phyloP scores from a whole-genome alignment of 2,113 vertebrate species.

The Heterotilapia buettikoferi region DNA sequence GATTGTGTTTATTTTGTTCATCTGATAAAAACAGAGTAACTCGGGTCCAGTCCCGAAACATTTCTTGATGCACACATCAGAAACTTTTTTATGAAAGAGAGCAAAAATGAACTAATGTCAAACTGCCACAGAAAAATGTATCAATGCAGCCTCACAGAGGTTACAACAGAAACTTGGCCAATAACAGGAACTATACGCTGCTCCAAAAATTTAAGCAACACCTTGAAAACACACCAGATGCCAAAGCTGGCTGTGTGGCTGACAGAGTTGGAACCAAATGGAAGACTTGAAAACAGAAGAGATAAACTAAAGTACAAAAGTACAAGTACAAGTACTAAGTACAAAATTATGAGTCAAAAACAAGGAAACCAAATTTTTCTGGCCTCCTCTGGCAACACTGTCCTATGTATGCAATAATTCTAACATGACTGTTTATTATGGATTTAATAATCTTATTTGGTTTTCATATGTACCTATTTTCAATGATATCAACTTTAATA shows the following conservation, averaged over 20 bases:
- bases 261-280: neutral
- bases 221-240: rapidly evolving
- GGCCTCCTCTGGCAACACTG: neutral
- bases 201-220: neutral
- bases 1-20: neutral
- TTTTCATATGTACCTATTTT: neutral
- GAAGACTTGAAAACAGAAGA: neutral
- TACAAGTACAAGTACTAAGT: too few relatives aligned
- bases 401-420: neutral
- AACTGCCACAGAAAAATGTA: neutral
- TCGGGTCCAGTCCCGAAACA: neutral
- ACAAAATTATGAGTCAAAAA: neutral
- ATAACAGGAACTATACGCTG: neutral
- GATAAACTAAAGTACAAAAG: neutral
- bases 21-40: neutral
- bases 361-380: neutral
- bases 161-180: rapidly evolving
- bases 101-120: neutral
- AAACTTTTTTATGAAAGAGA: neutral
- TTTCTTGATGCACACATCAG: neutral
- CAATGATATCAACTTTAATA: neutral
- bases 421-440: neutral
- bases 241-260: neutral
- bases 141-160: neutral
- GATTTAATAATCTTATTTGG: rapidly evolving